Base-by-base conservation (phyloP, 2,888 invertebrate genomes). In the Aradus depressus region DNA sequence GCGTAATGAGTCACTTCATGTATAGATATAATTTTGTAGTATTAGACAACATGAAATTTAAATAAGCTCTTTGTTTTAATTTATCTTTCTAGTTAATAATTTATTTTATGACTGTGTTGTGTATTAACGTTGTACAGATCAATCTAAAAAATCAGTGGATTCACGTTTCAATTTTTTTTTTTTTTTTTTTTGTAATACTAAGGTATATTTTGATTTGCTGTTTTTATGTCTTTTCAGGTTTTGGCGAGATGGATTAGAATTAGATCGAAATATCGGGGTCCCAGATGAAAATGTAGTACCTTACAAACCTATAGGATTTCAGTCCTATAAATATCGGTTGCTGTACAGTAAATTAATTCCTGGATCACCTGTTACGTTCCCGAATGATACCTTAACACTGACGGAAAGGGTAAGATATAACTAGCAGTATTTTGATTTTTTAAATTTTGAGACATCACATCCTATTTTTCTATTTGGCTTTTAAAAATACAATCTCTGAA, bases 181-280 rank as follows among this genome's bases (percentile, higher is more conserved):
- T 23, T 12, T 10, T 6, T 31, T 23, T 8, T 21, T 44, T 25
- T n/a, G 3, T 50, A 50, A 1, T 31, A 2, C 10, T 31, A n/a
- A 31, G 10, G 16, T 41, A 6, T 16, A 28, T 19, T 12, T 1
- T 18, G 23, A 23, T 10, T n/a, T 8, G 16, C 10, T 23, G 4
- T 22, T 32, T 19, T n/a, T 22, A 18, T 23, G 18, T 31, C 32
- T 47, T 65, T 68, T 58, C 66, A 79, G 79, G 59, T 65, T 77
- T 25, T 72, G 77, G 21, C 67, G 78, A 38, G 79, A 80, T 64
- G 80, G 79, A 14, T 71, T 80, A 43, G 71, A 75, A 62, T 69
- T 70, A 59, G 69, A 74, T 1, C 65, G 68, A n/a, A 68, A 67
- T 55, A 64, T 68, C 1, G 41, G 42, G 4, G 22, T 12, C 2